Base-by-base conservation (phyloP, 2,888 invertebrate genomes). In the Rhogogaster chlorosoma region DNA sequence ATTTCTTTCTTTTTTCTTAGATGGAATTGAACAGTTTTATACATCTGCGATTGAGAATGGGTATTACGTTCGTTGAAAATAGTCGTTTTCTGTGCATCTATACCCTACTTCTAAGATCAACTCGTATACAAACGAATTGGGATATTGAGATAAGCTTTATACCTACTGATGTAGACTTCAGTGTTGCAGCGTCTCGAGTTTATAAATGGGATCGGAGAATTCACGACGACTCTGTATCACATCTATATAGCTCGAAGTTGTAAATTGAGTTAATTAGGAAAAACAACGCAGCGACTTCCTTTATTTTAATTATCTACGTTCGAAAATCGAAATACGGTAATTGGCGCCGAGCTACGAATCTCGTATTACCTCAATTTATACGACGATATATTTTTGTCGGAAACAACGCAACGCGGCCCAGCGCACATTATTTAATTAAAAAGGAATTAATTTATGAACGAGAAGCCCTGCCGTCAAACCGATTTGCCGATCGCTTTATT, bases 371-470 rank as follows among this genome's bases (percentile, higher is more conserved):
- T 18, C n/a, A 53, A 12, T 22, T 61, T n/a, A n/a, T n/a, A 32
- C 67, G 15, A 12, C 32, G 67, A 61, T 61, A 61, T 61, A 61
- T 61, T 67, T 67, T 67, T 67, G 67, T 67, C 32, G 67, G 1
- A 67, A 32, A n/a, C n/a, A n/a, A 53, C 53, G 10, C 32, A 67
- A 67, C 4, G 12, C 15, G 32, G 18, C 22, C 32, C 67, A 67
- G 32, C 18, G 15, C 18, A 15, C 67, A n/a, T n/a, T 1, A 32
- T 32, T 32, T 67, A 32, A 32, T 67, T 67, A 26, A 32, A 67
- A 67, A 6, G 67, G 67, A 67, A 67, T 67, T 67, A 67, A 67
- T 32, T 67, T 67, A 15, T 67, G 64, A 67, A 67, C 64, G 22
- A 67, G 15, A 15, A 32, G 12, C 32, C 29, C 64, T 67, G 64